Percentiles rank a stretch among this genome's conserved stretches.
Conservation (phyloP, 35 echinoderm and acorn worm species). For the Amphiura filiformis region DNA sequence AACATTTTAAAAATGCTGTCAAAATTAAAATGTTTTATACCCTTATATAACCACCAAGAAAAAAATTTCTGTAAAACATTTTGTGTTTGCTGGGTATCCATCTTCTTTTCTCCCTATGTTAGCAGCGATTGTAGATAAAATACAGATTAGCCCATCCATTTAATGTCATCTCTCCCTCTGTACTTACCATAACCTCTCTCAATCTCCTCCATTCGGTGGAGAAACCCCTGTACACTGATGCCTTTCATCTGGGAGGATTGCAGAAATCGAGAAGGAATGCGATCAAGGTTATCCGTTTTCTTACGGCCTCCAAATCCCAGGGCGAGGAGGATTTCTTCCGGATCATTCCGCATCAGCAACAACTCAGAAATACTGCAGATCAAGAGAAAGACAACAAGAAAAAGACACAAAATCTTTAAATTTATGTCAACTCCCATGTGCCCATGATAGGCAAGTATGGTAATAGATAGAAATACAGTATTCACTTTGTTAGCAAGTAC, state of each 20-base stretch:
- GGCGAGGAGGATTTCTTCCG: conserved; percentile 67
- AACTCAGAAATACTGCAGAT: conserved; percentile 75
- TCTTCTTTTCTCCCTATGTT: no score
- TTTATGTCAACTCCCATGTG: no score
- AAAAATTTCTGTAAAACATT: no score
- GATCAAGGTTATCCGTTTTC: conserved; percentile 38
- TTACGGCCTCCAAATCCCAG: conserved; percentile 72
- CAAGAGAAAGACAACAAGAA: no score
- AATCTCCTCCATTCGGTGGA: conserved; percentile 45
- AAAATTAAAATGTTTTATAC: no score
- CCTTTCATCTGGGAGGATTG: conserved; percentile 45
- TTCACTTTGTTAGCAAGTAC: neutral
- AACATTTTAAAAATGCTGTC: no score
- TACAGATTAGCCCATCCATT: no score
- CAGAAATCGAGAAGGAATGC: conserved; percentile 66
- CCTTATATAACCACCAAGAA: no score
- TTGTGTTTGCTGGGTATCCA: no score
- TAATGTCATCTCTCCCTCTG: no score
- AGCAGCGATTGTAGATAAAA: no score
- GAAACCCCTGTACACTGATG: conserved; percentile 58
- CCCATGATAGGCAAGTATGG: neutral
- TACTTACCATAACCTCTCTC: conserved; percentile 70
- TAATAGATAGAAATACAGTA: neutral
- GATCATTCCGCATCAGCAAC: conserved; percentile 64
- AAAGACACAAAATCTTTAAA: no score